Evolutionary conservation across 2,113 vertebrate species (phyloP).

Genomic region (Dicerorhinus sumatrensis): DNA sequence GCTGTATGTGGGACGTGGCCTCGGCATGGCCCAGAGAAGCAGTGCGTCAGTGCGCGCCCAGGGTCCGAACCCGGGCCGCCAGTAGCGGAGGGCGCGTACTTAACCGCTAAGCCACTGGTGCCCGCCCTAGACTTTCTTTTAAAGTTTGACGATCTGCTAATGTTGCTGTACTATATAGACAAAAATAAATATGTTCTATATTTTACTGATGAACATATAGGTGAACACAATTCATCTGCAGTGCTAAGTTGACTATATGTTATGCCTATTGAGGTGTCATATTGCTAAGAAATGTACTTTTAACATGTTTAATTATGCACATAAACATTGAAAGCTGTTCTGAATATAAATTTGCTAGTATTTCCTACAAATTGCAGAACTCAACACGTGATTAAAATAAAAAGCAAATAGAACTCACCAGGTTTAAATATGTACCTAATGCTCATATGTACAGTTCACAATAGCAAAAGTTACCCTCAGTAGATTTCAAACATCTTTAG

Average conservation of each 20-base stretch:
- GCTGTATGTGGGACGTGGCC: too few relatives aligned
- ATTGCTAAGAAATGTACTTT: slow-evolving; percentile 45
- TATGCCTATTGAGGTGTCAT: background rate
- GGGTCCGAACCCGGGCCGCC: too few relatives aligned
- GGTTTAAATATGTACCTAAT: slow-evolving; percentile 40
- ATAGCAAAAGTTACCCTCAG: slow-evolving; percentile 31
- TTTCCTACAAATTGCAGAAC: slow-evolving; percentile 39
- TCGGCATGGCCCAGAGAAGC: too few relatives aligned
- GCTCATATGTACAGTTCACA: slow-evolving; percentile 50
- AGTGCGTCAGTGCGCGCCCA: too few relatives aligned
- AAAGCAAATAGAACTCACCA: slow-evolving; percentile 15
- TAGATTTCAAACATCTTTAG: slow-evolving; percentile 55
- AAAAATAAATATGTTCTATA: background rate
- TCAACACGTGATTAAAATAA: slow-evolving; percentile 47
- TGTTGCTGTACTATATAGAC: background rate
- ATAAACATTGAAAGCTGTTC: slow-evolving; percentile 37
- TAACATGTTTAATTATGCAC: background rate
- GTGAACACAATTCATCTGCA: background rate
- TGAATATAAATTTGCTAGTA: slow-evolving; percentile 41
- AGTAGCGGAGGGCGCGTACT: too few relatives aligned
- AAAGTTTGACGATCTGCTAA: background rate
- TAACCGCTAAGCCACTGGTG: too few relatives aligned
- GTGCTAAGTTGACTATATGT: background rate
- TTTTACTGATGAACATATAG: background rate
- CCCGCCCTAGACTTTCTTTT: background rate